Base-by-base conservation (phyloP, 2,888 invertebrate genomes). In the Drosophila anomelani region DNA sequence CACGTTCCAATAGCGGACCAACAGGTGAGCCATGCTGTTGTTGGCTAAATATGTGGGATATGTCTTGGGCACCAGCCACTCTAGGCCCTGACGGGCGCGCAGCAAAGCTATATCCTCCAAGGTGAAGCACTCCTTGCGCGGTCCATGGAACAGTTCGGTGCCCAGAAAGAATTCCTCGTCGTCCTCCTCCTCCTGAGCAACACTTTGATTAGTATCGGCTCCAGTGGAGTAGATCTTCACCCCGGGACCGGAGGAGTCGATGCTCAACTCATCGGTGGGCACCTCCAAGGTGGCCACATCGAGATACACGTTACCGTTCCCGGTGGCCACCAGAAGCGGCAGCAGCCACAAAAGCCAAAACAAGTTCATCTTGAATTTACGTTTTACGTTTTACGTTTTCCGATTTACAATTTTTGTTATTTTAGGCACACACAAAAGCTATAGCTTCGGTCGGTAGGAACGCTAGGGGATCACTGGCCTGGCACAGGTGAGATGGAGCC, bases 1-100 rank as follows among this genome's bases (percentile, higher is more conserved):
- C 10, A 76, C 76, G 44, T 89, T 89, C 59, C 93, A 92, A 77
- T 93, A 92, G 58, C 87, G 88, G 70, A 92, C 78, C 7, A 92
- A 63, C 13, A 88, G 75, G 3, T 81, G 78, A 9, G 91, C 73
- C 29, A 89, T 74, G 7, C 78, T 63, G 43, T 92, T 91, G 59
- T 72, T 76, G 4, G 91, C 66, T 20, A 91, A 71, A 43, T 74
- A 74, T 12, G 78, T 76, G 0, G 91, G 89, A 34, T 87, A 79
- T 23, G 85, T 68, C 60, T 91, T 91, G 6, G 92, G 92, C 43
- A 92, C 60, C 4, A 92, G 69, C 76, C 89, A 80, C 75, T 93
- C 92, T 64, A 92, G 92, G 58, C 92, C 91, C 56, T 75, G 80
- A n/a, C 92, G 90, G 8, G 90, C 85, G 5, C 88, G 73, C 36